phyloP scores from a whole-genome alignment of 1,140 invertebrate species.

The Oryctes rhinoceros region DNA sequence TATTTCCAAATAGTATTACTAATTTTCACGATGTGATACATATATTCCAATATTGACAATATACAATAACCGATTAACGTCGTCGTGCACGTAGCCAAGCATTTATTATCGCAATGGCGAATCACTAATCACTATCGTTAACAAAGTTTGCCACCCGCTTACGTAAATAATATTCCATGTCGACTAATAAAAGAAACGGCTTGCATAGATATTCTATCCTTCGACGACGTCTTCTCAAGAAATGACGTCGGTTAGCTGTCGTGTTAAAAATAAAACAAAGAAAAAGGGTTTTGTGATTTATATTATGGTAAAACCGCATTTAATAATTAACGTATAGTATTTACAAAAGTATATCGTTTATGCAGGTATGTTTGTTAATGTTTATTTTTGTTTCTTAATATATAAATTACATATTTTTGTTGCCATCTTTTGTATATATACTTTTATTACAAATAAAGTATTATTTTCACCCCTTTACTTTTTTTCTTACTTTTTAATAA shows the following conservation, averaged over 20 bases:
- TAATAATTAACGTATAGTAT: not conserved
- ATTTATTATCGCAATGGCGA: not conserved
- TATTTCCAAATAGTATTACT: not conserved
- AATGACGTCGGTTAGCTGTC: not conserved
- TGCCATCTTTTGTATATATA: not conserved
- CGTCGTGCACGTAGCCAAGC: not conserved
- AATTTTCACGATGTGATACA: not conserved
- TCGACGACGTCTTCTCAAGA: not conserved
- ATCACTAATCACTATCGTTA: not conserved
- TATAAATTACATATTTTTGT: conserved; percentile 4
- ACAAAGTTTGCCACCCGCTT: no score
- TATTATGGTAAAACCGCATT: no score
- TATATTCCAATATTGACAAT: not conserved
- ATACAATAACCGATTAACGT: not conserved
- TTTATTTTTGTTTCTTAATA: not conserved
- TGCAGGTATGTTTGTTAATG: not conserved
- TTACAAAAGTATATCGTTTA: not conserved
- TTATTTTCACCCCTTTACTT: not conserved
- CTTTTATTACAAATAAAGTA: conserved; percentile 8
- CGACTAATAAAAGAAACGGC: not conserved
- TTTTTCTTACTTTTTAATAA: no score
- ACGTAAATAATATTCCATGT: no score
- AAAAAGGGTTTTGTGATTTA: not conserved
- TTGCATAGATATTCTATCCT: not conserved
- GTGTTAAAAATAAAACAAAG: not conserved